Conservation (phyloP, 2,888 invertebrate species). For the Lepidochitona cinerea region DNA sequence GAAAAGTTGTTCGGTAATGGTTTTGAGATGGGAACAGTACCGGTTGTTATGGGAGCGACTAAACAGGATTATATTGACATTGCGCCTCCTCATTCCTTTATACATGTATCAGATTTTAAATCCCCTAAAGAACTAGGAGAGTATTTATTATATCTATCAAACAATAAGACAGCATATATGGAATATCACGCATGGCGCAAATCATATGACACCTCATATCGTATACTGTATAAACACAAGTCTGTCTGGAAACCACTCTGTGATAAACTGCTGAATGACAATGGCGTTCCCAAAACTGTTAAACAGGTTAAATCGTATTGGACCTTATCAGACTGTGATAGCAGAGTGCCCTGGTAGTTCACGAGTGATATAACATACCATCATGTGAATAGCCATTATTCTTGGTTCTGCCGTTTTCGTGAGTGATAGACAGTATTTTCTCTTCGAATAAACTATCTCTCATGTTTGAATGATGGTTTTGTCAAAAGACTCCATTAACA, state of each 20-base stretch:
- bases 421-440: too few relatives aligned
- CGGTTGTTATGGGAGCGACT: background rate
- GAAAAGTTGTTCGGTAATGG: background rate
- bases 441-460: too few relatives aligned
- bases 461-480: too few relatives aligned
- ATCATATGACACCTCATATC: background rate
- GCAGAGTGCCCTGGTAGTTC: too few relatives aligned
- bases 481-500: too few relatives aligned
- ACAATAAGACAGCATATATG: conserved; percentile 5
- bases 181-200: background rate
- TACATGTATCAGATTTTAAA: background rate
- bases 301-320: too few relatives aligned
- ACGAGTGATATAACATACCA: too few relatives aligned
- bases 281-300: background rate
- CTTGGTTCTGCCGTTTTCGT: too few relatives aligned
- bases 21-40: conserved; percentile 1
- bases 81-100: background rate
- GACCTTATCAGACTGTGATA: too few relatives aligned
- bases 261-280: background rate
- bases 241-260: background rate
- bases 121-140: background rate
- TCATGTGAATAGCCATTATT: too few relatives aligned
- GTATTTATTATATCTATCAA: background rate
- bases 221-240: background rate
- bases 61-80: background rate